Evolutionary conservation across 1,140 invertebrate genomes (phyloP), one percentile per base, ranked within the genome.

Genomic region (Zaprionus gabonicus): DNA sequence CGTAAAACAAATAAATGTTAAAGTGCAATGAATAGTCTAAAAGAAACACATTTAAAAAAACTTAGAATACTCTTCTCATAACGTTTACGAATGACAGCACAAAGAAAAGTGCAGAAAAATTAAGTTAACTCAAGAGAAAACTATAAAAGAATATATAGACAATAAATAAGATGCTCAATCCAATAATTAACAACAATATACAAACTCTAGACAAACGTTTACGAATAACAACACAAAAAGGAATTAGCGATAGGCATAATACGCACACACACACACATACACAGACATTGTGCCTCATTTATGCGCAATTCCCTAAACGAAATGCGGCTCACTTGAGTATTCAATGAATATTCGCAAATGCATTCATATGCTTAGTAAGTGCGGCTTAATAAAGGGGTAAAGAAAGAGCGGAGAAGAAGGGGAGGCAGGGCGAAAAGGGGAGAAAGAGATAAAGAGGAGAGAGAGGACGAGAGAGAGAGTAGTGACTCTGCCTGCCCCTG

Each of bases 331-430:
- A 9, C 34, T 23, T 23, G 13, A 23, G 36, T 31, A 44, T 56
- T 57, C 15, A 53, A 36, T 59, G 5, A 34, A 34, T 25, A 58
- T 49, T 36, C 44, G 15, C 7, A 51, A 51, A 15, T 60, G 23
- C 28, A 60, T 51, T 58, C 25, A 58, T 57, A 34, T 28, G 56
- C 55, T 25, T 49, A 58, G 49, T 59, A 68, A 49, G 41, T 59
- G 20, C 17, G 34, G 27, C 28, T 36, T 27, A 59, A 44, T 6
- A 15, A 10, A 27, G 23, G 7, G 0, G 25, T 2, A 17, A 0
- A 20, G 4, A 38, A 1, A 41, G 34, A 25, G 31, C n/a, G 56
- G 28, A 7, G 28, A 28, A 28, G 1, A 7, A 28, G 28, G 7
- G 0, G 28, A 23, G 28, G 2, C 7, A 9, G 1, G 28, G 1